These are phyloP conservation scores for Zaprionus taronus DNA, from an alignment of 1,140 invertebrate genomes.

Conservation along the genomic window DNA sequence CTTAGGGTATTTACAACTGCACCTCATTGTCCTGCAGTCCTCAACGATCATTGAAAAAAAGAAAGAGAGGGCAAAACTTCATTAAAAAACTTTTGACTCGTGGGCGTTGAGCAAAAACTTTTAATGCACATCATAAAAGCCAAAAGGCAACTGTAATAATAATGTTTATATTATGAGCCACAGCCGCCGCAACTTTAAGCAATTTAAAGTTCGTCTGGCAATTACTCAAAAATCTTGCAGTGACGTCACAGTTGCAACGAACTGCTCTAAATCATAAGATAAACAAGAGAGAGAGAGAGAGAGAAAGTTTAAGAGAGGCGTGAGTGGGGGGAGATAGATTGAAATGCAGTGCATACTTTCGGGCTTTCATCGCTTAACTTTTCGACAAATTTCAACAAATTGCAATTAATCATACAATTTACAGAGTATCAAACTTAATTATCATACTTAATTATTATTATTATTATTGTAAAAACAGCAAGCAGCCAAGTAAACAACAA, in stretches of 20 bases:
- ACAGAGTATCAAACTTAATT: conserved; percentile 24
- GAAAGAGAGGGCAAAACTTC: conserved; percentile 17
- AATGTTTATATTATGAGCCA: conserved; percentile 36
- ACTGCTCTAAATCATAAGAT: conserved; percentile 9
- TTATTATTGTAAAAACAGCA: conserved; percentile 37
- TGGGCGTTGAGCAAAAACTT: conserved; percentile 30
- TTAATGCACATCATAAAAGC: conserved; percentile 34
- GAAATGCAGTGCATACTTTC: conserved; percentile 46
- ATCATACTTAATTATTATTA: conserved; percentile 20
- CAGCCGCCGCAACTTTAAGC: conserved; percentile 27
- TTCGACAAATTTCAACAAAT: conserved; percentile 2
- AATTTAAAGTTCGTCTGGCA: conserved; percentile 25
- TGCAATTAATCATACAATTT: conserved; percentile 14
- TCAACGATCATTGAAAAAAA: conserved; percentile 20
- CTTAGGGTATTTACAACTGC: neutral
- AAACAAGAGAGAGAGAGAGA: conserved; percentile 10
- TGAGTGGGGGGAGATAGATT: neutral
- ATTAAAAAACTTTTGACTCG: conserved; percentile 38
- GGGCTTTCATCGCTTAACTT: conserved; percentile 31
- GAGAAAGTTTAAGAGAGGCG: neutral
- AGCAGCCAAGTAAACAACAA: conserved; percentile 29
- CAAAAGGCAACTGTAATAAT: conserved; percentile 21
- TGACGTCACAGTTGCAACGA: conserved; percentile 26
- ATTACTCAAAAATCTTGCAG: conserved; percentile 34
- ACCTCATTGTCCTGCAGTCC: neutral